phyloP scores from a whole-genome alignment of 2,113 vertebrate species.

The Poecilia latipinna region DNA sequence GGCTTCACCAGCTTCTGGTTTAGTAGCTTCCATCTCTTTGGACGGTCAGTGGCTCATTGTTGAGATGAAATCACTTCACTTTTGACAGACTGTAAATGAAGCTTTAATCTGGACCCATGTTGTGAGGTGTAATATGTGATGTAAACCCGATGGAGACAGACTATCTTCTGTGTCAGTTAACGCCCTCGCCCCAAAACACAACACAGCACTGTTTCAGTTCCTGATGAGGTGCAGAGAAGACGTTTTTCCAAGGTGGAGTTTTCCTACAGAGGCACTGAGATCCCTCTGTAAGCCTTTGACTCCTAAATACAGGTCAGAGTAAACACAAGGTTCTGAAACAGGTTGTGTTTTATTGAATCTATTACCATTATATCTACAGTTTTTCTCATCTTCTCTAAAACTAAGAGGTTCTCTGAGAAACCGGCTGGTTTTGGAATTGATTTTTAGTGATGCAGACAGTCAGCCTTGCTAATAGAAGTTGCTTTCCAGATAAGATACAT shows the following conservation, averaged over 20 bases:
- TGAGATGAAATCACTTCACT: background rate
- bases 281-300: background rate
- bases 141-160: constrained; percentile 54
- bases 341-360: background rate
- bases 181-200: constrained; percentile 62
- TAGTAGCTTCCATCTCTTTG: constrained; percentile 5
- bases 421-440: background rate
- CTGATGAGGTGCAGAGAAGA: constrained; percentile 34
- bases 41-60: background rate
- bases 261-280: constrained; percentile 27
- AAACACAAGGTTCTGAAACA: background rate
- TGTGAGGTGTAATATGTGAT: constrained; percentile 2
- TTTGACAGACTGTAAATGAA: background rate
- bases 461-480: no score
- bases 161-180: constrained; percentile 53
- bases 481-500: background rate
- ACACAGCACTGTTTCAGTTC: constrained; percentile 70
- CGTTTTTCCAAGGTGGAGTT: constrained; percentile 62
- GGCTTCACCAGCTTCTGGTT: constrained; percentile 21
- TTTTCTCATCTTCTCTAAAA: background rate
- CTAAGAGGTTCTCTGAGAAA: background rate
- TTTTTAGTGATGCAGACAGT: no score
- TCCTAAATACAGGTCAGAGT: background rate
- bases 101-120: background rate
- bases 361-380: background rate